Base-by-base conservation (phyloP, 2,888 invertebrate genomes). In the Matsumyia berberina region DNA sequence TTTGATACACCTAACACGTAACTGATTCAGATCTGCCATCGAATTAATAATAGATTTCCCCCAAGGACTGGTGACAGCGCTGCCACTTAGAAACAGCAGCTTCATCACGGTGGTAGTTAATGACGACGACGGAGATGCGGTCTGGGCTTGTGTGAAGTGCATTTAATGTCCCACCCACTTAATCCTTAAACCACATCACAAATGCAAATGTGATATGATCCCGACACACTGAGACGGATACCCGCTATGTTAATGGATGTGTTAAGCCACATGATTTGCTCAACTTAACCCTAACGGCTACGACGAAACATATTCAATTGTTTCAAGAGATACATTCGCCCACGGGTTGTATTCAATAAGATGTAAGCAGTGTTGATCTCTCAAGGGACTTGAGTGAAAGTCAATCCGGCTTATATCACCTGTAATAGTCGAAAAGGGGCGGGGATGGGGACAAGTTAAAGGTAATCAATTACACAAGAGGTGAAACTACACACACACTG, bases 201-300 rank as follows among this genome's bases (percentile, higher is more conserved):
- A 77, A 62, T 70, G 69, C 70, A 77, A 70, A 70, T 77, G 24
- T 24, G 29, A 51, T 57, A n/a, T 49, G 4, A 19, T 29, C 42
- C 44, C 39, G 12, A 12, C 39, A n/a, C 6, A 76, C 11, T 53
- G 19, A 24, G 24, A 24, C 31, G 67, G 49, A 11, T 49, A 33
- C 19, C 6, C 33, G 12, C 70, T 62, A 70, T 78, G 77, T 64
- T 58, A 64, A 64, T 79, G 72, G 46, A 70, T 72, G 49, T 64
- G 60, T 44, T 60, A 70, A 77, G 24, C 70, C 60, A 35, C 44
- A 55, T 60, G 62, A 70, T 70, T 62, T 77, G 60, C 60, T 77
- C 39, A 60, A 69, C 76, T 39, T 62, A 70, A 62, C 58, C 60
- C 70, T 11, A n/a, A 37, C 4, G 55, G 46, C 31, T 44, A 55